phyloP scores from a whole-genome alignment of 2,113 vertebrate species.

The Eptesicus fuscus region DNA sequence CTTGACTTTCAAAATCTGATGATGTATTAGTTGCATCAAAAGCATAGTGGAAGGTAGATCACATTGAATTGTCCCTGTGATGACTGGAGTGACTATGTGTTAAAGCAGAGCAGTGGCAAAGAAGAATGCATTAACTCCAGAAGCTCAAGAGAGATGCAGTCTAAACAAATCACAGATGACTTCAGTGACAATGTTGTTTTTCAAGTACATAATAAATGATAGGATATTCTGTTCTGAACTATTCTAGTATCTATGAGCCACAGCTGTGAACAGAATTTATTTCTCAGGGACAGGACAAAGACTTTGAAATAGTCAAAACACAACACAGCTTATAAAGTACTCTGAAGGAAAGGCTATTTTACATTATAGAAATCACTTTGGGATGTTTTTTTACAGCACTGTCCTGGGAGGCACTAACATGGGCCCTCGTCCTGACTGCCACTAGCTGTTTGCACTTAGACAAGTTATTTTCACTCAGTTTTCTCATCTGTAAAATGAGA shows the following conservation, averaged over 20 bases:
- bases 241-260: not conserved
- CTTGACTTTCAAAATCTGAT: not conserved
- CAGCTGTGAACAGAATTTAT: not conserved
- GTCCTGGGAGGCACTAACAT: not conserved
- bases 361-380: not conserved
- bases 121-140: not conserved
- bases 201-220: conserved; percentile 24
- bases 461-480: not conserved
- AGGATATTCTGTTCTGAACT: not conserved
- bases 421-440: not conserved
- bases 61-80: not conserved
- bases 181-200: conserved; percentile 30
- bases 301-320: conserved; percentile 10
- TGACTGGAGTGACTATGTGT: not conserved
- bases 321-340: not conserved
- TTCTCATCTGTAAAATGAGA: not conserved
- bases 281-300: not conserved
- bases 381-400: not conserved
- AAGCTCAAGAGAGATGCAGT: not conserved
- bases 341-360: not conserved
- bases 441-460: not conserved
- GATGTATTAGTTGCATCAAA: not conserved
- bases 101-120: not conserved
- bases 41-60: not conserved
- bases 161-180: conserved; percentile 31